phyloP scores from a whole-genome alignment of 2,888 invertebrate genomes.

The Trissonchulus latispiculum region DNA sequence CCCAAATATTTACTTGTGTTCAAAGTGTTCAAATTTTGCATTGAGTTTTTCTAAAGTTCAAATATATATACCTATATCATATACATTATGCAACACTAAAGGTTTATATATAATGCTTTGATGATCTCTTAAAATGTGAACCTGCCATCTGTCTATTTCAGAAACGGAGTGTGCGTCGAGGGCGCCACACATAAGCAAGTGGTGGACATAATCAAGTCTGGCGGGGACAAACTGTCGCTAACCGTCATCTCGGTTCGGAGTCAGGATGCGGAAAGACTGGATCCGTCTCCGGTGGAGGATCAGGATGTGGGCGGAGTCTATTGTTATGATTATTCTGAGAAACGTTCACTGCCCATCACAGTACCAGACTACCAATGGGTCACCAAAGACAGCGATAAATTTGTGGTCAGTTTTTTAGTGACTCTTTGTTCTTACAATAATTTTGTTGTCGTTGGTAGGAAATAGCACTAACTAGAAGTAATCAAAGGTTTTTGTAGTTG shows the following conservation, averaged over 20 bases:
- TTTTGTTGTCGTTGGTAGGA: too few species aligned
- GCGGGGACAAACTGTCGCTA: constrained; percentile 87
- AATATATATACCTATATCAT: not conserved
- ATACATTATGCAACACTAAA: not conserved
- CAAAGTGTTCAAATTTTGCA: not conserved
- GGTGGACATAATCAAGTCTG: constrained; percentile 96
- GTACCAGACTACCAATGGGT: constrained; percentile 90
- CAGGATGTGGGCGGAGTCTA: constrained; percentile 30
- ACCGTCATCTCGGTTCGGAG: constrained; percentile 92
- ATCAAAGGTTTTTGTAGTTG: too few species aligned
- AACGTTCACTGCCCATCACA: constrained; percentile 62
- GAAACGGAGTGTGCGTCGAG: constrained; percentile 94
- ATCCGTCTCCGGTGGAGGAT: constrained; percentile 53
- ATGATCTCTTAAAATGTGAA: not conserved
- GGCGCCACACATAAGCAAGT: constrained; percentile 99
- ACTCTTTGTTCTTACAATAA: too few species aligned
- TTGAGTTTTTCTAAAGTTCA: not conserved
- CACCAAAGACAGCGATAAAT: constrained; percentile 66
- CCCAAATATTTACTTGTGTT: too few species aligned
- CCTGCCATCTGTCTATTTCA: constrained; percentile 48
- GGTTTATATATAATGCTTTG: not conserved
- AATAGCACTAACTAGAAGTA: too few species aligned
- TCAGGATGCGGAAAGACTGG: constrained; percentile 59
- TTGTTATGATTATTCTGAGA: constrained; percentile 58
- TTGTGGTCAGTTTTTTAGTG: constrained; percentile 56